These are phyloP conservation scores for Cuculus canorus DNA, from an alignment of 2,797 vertebrate genomes.

Conservation along the genomic window DNA sequence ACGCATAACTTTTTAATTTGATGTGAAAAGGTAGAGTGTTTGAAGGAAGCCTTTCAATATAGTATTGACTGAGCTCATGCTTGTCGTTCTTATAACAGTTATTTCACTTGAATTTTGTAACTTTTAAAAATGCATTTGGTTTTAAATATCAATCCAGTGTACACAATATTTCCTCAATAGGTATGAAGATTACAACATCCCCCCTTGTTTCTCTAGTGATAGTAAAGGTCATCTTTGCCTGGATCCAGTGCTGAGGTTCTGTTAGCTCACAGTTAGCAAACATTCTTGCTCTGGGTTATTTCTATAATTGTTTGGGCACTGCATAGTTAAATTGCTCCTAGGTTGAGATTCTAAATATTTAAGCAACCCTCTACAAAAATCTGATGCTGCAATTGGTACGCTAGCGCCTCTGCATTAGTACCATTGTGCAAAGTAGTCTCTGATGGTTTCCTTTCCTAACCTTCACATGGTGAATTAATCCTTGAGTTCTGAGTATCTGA, in stretches of 20 bases:
- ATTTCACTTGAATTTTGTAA: neutral
- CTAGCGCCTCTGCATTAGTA: neutral
- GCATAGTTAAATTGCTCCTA: neutral
- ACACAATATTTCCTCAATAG: neutral
- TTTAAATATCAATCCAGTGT: neutral
- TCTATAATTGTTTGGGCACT: neutral
- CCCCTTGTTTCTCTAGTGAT: neutral
- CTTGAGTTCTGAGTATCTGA: slow-evolving; percentile 12
- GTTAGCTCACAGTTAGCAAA: neutral
- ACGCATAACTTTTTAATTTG: neutral
- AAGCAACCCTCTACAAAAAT: neutral
- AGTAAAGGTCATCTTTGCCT: neutral
- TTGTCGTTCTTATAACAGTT: neutral
- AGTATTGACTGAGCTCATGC: neutral
- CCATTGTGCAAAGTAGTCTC: neutral
- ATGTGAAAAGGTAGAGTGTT: neutral
- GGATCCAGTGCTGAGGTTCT: neutral
- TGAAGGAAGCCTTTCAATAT: slow-evolving; percentile 16
- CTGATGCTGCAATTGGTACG: neutral
- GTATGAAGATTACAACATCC: neutral
- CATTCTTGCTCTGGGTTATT: neutral
- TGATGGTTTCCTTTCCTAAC: neutral
- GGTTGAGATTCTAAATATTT: neutral
- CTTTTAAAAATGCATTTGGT: neutral
- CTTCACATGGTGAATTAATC: slow-evolving; percentile 13